These are phyloP conservation scores for Callithrix jacchus DNA, from an alignment of 2,113 vertebrate genomes.

Conservation along the genomic window DNA sequence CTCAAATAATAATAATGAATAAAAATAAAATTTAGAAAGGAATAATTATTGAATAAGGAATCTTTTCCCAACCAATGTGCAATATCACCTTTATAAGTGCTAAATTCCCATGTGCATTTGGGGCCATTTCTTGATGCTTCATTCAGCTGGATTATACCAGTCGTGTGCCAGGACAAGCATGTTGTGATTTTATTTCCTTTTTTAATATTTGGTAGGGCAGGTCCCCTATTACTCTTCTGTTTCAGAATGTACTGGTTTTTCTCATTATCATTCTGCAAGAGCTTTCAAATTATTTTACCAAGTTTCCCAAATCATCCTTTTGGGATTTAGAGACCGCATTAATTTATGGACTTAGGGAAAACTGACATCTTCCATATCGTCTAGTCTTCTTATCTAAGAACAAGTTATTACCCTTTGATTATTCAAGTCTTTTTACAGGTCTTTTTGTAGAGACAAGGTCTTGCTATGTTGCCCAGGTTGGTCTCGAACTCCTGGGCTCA, in stretches of 20 bases:
- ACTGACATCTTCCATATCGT: constrained; percentile 14
- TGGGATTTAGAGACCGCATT: neutral
- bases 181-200: neutral
- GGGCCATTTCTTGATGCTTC: neutral
- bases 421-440: neutral
- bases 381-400: neutral
- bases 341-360: constrained; percentile 24
- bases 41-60: neutral
- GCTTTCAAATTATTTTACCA: constrained; percentile 43
- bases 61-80: neutral
- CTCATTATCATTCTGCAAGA: constrained; percentile 49
- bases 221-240: neutral
- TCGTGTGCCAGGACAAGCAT: neutral
- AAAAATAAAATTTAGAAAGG: neutral
- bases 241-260: constrained; percentile 56
- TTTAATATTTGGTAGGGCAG: constrained; percentile 19
- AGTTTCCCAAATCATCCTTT: constrained; percentile 39
- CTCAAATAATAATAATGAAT: too few species aligned
- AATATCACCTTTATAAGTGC: neutral
- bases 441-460: too few species aligned
- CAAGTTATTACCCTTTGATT: neutral
- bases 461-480: too few species aligned
- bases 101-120: neutral
- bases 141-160: neutral
- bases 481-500: too few species aligned